Evolutionary conservation across 2,888 invertebrate species (phyloP).

Genomic region (Drosophila mayaguana): DNA sequence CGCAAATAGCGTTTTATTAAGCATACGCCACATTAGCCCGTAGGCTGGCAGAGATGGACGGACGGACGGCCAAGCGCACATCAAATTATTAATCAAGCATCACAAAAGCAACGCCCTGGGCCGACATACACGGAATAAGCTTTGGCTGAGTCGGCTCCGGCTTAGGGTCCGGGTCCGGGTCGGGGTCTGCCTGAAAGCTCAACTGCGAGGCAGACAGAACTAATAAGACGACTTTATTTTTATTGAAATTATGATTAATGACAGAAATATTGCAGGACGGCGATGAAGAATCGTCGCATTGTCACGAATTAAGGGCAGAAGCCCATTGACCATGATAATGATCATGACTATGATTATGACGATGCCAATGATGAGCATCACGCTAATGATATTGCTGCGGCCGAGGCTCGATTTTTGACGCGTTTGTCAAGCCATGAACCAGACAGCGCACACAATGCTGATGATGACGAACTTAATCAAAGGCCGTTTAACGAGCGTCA

Average conservation of each 20-base stretch:
- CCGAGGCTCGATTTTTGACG: conserved; percentile 21
- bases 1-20: conserved; percentile 70
- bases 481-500: conserved; percentile 44
- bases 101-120: conserved; percentile 50
- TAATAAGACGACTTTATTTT: conserved; percentile 74
- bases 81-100: conserved; percentile 72
- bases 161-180: not conserved
- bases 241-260: conserved; percentile 82
- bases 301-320: conserved; percentile 55
- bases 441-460: conserved; percentile 28
- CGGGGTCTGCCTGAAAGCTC: conserved; percentile 2
- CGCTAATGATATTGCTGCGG: conserved; percentile 19
- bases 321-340: conserved; percentile 23
- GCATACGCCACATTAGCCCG: conserved; percentile 56
- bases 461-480: conserved; percentile 43
- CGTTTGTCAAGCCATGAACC: conserved; percentile 31
- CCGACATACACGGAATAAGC: conserved; percentile 37
- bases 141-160: conserved; percentile 23
- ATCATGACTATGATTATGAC: conserved; percentile 1
- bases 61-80: conserved; percentile 24
- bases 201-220: conserved; percentile 36
- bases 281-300: conserved; percentile 48
- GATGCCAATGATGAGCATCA: conserved; percentile 28
- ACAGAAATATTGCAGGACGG: conserved; percentile 62
- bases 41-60: conserved; percentile 7